These are phyloP conservation scores for Mesochorus sp. DNA, from an alignment of 2,888 invertebrate species.

Conservation along the genomic window DNA sequence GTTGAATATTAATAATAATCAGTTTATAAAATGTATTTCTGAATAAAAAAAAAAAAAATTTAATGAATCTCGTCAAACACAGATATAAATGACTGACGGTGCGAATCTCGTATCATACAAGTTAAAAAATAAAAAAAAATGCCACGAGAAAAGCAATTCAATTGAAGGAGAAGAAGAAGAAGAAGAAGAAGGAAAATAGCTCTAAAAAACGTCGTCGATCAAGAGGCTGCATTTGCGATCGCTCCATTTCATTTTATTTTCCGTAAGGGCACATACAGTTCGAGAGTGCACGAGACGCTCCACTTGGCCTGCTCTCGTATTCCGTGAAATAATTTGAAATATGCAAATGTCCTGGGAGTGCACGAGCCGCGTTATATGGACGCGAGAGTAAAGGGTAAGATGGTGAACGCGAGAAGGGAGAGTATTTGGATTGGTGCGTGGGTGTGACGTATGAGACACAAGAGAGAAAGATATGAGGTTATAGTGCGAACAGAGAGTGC, in stretches of 20 bases:
- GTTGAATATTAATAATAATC: too few species aligned
- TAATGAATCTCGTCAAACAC: neutral
- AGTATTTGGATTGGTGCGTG: constrained; percentile 52
- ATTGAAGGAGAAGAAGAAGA: neutral
- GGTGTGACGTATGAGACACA: constrained; percentile 55
- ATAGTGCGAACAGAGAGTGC: constrained; percentile 30
- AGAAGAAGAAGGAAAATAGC: constrained; percentile 22
- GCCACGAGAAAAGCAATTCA: constrained; percentile 5
- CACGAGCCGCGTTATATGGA: constrained; percentile 60
- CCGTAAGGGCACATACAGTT: constrained; percentile 21
- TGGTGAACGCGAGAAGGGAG: neutral
- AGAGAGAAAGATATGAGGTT: constrained; percentile 39
- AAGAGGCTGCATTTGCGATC: constrained; percentile 34
- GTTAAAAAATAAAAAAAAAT: constrained; percentile 20
- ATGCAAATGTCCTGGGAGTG: constrained; percentile 71
- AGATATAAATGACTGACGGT: constrained; percentile 14
- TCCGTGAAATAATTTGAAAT: constrained; percentile 76
- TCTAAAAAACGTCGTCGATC: neutral
- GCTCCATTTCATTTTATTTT: constrained; percentile 43
- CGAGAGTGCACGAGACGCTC: constrained; percentile 47
- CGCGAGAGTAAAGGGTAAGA: constrained; percentile 13
- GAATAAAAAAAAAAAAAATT: neutral
- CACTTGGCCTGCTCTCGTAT: constrained; percentile 60
- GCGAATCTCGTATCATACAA: constrained; percentile 18
- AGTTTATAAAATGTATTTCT: constrained; percentile 1